Base-by-base conservation (phyloP, 1,140 invertebrate species). In the Neodiprion virginianus region DNA sequence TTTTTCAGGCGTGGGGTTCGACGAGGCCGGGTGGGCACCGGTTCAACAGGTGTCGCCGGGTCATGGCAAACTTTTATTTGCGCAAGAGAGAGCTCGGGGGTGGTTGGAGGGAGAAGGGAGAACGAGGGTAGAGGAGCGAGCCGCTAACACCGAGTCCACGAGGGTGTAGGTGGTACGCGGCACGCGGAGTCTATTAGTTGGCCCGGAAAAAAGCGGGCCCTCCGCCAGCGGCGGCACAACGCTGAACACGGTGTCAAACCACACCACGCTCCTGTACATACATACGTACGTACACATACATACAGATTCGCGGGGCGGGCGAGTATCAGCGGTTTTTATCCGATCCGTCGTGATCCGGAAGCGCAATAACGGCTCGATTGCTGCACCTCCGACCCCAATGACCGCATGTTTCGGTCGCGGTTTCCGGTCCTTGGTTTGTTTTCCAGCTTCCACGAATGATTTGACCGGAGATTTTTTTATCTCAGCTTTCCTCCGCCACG, bases 61-160 rank as follows among this genome's bases (percentile, higher is more conserved):
- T 85, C 82, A 83, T 78, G 83, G 85, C 80, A 84, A 87, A 88
- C 85, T 88, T 88, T 88, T 88, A 88, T 87, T 88, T 86, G 85
- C 82, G 81, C 80, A 9, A 23, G 80, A 74, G 80, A 77, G 72
- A 72, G 73, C 65, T 76, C 77, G 78, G 68, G 75, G 69, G 76
- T 73, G 77, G 4, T 23, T 14, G 75, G 74, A 73, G 69, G 70
- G 77, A 71, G 76, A 23, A 70, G 69, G 28, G 70, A 77, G 73
- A 67, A 68, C 75, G 73, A 76, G 76, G 75, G 68, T 17, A 9
- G 75, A 75, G 76, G 75, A 75, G 68, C 48, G 76, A 65, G 76
- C 72, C 28, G 68, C 72, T 61, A 78, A 14, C 12, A 65, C 12
- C 76, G 74, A 76, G 77, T 76, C 75, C 65, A 75, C 76, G 40